A percentile compares a stretch with the other conserved stretches of the same genome.
These are phyloP conservation scores for Clarias pachynema DNA, from an alignment of 2,797 vertebrate genomes.

Conservation along the genomic window DNA sequence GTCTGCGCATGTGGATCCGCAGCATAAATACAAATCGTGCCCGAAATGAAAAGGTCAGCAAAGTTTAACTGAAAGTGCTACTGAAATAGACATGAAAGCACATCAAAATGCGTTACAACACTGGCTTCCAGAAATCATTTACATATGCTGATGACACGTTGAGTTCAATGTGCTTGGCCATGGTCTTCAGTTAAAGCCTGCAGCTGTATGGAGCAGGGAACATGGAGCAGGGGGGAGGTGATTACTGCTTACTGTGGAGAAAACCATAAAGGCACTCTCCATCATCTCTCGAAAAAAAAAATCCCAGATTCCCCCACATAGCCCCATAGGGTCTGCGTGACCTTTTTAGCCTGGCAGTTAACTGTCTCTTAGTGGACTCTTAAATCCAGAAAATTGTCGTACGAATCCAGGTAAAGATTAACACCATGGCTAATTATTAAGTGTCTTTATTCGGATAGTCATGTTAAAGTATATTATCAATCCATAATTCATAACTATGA, in stretches of 20 bases:
- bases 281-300: neutral
- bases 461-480: neutral
- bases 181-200: slow-evolving; percentile 56
- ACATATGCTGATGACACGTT: slow-evolving; percentile 45
- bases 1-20: neutral
- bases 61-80: slow-evolving; percentile 22
- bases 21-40: slow-evolving; percentile 2
- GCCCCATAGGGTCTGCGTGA: neutral
- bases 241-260: neutral
- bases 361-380: neutral
- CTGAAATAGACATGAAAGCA: slow-evolving; percentile 32
- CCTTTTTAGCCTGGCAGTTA: neutral
- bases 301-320: neutral
- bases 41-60: slow-evolving; percentile 14
- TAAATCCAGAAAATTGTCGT: neutral
- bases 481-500: neutral
- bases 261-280: neutral
- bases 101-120: slow-evolving; percentile 36
- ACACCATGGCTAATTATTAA: neutral
- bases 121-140: slow-evolving; percentile 44
- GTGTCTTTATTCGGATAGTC: neutral
- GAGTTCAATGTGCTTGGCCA: slow-evolving; percentile 22
- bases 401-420: neutral
- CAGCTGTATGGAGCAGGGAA: slow-evolving; percentile 32
- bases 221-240: slow-evolving; percentile 5